Base-by-base conservation (phyloP, 2,888 invertebrate genomes). In the Graphium colonna region DNA sequence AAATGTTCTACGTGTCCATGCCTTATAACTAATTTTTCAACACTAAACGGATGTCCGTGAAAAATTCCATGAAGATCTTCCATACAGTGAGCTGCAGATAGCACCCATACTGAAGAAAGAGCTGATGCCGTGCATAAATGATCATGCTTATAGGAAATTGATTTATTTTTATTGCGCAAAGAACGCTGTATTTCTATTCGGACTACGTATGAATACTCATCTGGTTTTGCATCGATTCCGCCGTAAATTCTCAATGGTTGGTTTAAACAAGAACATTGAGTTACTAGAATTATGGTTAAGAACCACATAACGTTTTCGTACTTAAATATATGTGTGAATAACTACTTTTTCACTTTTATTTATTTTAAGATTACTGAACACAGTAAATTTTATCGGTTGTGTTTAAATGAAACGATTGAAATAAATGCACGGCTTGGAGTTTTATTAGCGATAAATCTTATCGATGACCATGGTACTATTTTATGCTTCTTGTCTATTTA, bases 261-360 rank as follows among this genome's bases (percentile, higher is more conserved):
- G 15, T 48, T 48, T 21, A 26, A 15, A 39, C 26, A 39, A 39
- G 39, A 48, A 39, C 47, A 48, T 48, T 48, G 26, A 28, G n/a
- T 39, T 16, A 21, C 15, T 1, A 40, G 16, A n/a, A 48, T 16
- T 1, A 48, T n/a, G 10, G 39, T 15, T 28, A 40, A 16, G 26
- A 39, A 26, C 40, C 26, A n/a, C 47, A 48, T 48, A 21, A 21
- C 5, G 21, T 21, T 21, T n/a, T n/a, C n/a, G n/a, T n/a, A n/a
- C n/a, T n/a, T n/a, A n/a, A n/a, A n/a, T n/a, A n/a, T n/a, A n/a
- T n/a, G n/a, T n/a, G n/a, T n/a, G n/a, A n/a, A n/a, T n/a, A n/a
- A n/a, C n/a, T n/a, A n/a, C n/a, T n/a, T n/a, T n/a, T n/a, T n/a
- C n/a, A n/a, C n/a, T 21, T 21, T 21, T 21, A 21, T 21, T 21